These are phyloP conservation scores for Dinomys branickii DNA, from an alignment of 2,113 vertebrate species.

Conservation along the genomic window DNA sequence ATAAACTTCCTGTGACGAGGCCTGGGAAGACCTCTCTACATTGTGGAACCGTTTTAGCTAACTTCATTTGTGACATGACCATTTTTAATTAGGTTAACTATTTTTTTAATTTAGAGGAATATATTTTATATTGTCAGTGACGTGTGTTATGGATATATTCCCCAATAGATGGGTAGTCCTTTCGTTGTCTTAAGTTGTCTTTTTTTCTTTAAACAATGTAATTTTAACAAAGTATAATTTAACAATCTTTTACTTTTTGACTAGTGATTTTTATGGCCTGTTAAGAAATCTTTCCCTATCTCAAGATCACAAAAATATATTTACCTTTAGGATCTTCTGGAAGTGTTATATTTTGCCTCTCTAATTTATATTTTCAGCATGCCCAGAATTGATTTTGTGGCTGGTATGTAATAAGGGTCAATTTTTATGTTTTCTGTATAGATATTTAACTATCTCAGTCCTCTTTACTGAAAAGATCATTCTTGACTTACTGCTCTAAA, in stretches of 20 bases:
- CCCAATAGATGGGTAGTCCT: neutral
- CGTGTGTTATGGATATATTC: neutral
- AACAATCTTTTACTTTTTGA: neutral
- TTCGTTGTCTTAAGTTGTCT: neutral
- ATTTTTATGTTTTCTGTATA: neutral
- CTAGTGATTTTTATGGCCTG: neutral
- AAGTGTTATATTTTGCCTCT: neutral
- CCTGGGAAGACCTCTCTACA: too few species aligned
- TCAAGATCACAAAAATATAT: neutral
- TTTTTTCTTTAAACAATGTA: neutral
- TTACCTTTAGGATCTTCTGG: constrained; percentile 37
- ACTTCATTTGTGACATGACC: neutral
- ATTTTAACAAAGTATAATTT: constrained; percentile 15
- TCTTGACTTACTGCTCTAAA: constrained; percentile 31
- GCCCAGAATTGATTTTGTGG: neutral
- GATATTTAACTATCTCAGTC: neutral
- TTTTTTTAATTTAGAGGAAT: constrained; percentile 22
- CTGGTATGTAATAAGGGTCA: neutral
- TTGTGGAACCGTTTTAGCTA: neutral
- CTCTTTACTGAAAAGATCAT: neutral
- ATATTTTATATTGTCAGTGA: neutral
- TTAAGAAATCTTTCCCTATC: constrained; percentile 25
- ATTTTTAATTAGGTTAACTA: neutral
- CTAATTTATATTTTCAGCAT: neutral
- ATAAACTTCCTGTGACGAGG: too few species aligned